Percentiles rank a stretch among this genome's conserved stretches.
Evolutionary conservation across 2,797 vertebrate genomes (phyloP).

Genomic region (Megaceryle alcyon): DNA sequence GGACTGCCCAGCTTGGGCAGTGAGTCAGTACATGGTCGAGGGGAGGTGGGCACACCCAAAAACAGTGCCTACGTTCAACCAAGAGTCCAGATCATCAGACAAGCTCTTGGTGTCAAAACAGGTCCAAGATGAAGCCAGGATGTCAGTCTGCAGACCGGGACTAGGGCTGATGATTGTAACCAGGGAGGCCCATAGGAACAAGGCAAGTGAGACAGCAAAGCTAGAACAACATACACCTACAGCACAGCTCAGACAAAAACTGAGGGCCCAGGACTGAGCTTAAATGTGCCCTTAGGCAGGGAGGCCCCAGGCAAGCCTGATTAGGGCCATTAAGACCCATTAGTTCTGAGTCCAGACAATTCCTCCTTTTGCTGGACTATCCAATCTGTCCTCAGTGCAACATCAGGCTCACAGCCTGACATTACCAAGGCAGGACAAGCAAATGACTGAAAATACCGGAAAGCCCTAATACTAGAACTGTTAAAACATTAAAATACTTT

Average conservation of each 20-base stretch:
- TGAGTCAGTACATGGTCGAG: not conserved
- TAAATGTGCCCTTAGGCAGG: not conserved
- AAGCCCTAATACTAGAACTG: not conserved
- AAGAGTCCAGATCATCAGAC: not conserved
- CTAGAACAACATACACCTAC: not conserved
- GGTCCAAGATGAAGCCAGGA: not conserved
- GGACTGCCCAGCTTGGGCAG: not conserved
- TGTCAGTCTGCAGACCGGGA: not conserved
- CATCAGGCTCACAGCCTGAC: fast-evolving
- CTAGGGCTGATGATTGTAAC: not conserved
- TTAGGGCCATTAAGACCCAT: not conserved
- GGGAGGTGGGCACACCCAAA: not conserved
- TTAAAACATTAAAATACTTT: not conserved
- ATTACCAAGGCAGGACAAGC: not conserved
- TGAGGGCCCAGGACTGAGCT: not conserved
- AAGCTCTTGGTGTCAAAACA: not conserved
- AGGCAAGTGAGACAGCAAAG: not conserved
- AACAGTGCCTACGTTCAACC: not conserved
- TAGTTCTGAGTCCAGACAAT: not conserved
- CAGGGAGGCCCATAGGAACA: not conserved
- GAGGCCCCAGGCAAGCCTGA: not conserved
- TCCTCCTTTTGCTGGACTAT: not conserved
- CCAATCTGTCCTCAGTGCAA: not conserved
- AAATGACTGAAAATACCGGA: not conserved
- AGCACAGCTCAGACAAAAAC: not conserved